Percentiles rank a stretch among this genome's conserved stretches.
phyloP scores from a whole-genome alignment of 2,888 invertebrate genomes.

The Drosophila leonis region DNA sequence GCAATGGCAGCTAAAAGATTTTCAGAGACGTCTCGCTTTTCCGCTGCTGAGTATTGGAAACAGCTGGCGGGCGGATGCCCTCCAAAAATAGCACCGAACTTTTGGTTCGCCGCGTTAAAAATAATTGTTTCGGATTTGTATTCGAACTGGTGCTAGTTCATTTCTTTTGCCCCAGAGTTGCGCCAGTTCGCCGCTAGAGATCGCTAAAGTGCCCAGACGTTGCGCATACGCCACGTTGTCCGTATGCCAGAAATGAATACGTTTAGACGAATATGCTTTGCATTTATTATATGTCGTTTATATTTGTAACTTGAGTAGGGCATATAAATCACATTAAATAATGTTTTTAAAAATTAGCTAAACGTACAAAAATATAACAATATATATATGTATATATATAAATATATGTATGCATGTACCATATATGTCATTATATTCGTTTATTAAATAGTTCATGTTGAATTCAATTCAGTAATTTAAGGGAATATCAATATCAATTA shows the following conservation, averaged over 20 bases:
- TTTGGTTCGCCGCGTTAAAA: slow-evolving; percentile 63
- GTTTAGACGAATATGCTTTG: slow-evolving; percentile 44
- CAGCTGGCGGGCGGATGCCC: slow-evolving; percentile 64
- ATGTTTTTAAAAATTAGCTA: slow-evolving; percentile 80
- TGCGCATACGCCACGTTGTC: slow-evolving; percentile 35
- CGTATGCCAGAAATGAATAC: not conserved
- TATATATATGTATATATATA: slow-evolving; percentile 51
- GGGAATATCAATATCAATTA: slow-evolving; percentile 40
- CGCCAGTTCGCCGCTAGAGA: slow-evolving; percentile 28
- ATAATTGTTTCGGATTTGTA: slow-evolving; percentile 47
- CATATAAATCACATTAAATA: slow-evolving; percentile 80
- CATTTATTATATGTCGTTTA: slow-evolving; percentile 61
- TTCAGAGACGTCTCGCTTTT: slow-evolving; percentile 48
- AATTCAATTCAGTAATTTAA: slow-evolving; percentile 43
- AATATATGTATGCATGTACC: slow-evolving; percentile 20
- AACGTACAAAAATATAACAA: slow-evolving; percentile 81
- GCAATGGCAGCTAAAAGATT: slow-evolving; percentile 24
- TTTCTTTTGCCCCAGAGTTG: slow-evolving; percentile 12
- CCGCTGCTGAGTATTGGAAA: slow-evolving; percentile 55
- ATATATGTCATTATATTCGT: slow-evolving; percentile 35
- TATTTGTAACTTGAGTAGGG: slow-evolving; percentile 74
- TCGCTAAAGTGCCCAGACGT: slow-evolving; percentile 22
- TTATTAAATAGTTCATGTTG: slow-evolving; percentile 44
- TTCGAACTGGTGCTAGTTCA: slow-evolving; percentile 39
- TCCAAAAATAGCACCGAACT: slow-evolving; percentile 72